These are phyloP conservation scores for Notarius lentiginosus DNA, from an alignment of 2,113 vertebrate species.

Conservation along the genomic window DNA sequence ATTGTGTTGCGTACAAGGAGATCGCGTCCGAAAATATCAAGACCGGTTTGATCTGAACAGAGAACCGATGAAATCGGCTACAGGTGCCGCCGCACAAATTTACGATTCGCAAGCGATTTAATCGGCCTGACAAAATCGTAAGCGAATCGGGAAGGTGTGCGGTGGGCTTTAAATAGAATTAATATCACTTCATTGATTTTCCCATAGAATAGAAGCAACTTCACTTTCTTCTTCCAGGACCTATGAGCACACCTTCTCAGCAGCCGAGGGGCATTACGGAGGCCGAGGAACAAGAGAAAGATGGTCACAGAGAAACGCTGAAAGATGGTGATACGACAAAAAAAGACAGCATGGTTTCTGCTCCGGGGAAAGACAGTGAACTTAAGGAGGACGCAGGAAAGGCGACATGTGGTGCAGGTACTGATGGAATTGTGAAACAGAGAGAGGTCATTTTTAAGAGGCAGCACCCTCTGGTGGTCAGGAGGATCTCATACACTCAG, in stretches of 20 bases:
- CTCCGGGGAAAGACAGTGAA: background rate
- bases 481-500: constrained; percentile 36
- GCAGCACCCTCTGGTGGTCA: constrained; percentile 53
- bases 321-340: constrained; percentile 47
- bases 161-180: background rate
- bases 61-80: too few species aligned
- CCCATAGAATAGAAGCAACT: background rate
- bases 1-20: too few species aligned
- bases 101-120: too few species aligned
- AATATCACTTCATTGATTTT: background rate
- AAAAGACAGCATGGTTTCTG: background rate
- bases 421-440: background rate
- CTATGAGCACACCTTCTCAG: constrained; percentile 65
- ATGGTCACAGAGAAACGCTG: constrained; percentile 66
- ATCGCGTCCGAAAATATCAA: too few species aligned
- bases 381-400: constrained; percentile 24
- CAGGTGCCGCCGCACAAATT: too few species aligned
- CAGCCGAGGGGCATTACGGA: constrained; percentile 60
- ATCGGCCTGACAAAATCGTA: too few species aligned
- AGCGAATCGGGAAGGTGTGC: too few species aligned
- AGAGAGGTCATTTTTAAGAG: background rate
- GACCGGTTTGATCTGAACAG: too few species aligned
- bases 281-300: constrained; percentile 60
- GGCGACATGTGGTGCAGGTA: constrained; percentile 28
- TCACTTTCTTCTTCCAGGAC: constrained; percentile 49